Conservation (phyloP, 2,888 invertebrate species). For the Callosobruchus maculatus region DNA sequence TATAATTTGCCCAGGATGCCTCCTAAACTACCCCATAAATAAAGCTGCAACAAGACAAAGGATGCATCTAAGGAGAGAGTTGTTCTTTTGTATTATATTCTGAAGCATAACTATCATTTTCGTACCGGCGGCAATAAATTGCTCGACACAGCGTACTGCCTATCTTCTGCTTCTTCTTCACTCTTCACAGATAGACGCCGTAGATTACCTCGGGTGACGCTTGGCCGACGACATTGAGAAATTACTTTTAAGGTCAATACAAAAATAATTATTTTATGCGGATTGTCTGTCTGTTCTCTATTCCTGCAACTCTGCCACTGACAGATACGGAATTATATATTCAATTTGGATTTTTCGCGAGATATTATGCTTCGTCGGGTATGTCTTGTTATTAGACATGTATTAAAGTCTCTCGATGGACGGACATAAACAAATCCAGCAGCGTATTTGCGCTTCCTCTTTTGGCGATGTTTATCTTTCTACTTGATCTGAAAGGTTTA, state of each 20-base stretch:
- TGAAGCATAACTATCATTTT: background rate
- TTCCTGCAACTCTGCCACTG: background rate
- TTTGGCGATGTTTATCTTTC: background rate
- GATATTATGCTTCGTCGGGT: background rate
- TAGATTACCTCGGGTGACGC: background rate
- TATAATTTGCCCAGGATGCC: background rate
- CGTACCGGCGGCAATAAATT: background rate
- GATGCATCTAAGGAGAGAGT: background rate
- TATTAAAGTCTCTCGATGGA: background rate
- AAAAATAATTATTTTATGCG: conserved; percentile 23
- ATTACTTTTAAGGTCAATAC: conserved; percentile 25
- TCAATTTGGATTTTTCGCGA: background rate
- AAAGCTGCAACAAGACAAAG: background rate
- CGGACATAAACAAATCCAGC: background rate
- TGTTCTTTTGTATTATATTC: background rate
- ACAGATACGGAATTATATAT: background rate
- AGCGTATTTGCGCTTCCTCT: background rate
- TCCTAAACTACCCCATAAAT: background rate
- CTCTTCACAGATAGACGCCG: background rate
- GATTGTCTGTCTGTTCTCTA: background rate
- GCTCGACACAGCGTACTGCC: background rate
- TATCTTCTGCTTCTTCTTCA: background rate
- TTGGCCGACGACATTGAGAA: conserved; percentile 25
- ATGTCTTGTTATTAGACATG: background rate
- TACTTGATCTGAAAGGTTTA: background rate